Percentiles rank a stretch among this genome's conserved stretches.
Conservation (phyloP, 1,140 invertebrate species). For the Drosophila pruinosa region DNA sequence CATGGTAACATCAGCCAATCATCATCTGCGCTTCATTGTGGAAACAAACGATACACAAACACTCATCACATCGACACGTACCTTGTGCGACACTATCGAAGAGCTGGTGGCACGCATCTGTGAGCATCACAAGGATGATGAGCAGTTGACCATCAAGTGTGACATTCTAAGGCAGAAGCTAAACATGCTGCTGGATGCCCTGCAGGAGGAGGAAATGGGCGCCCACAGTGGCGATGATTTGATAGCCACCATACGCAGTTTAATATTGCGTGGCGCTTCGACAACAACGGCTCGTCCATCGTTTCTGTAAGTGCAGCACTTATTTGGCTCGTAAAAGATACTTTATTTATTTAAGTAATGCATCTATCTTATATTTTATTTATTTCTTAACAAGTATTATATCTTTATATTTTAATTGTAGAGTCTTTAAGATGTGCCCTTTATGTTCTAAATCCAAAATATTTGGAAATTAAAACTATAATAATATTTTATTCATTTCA, state of each 20-base stretch:
- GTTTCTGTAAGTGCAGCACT: constrained; percentile 55
- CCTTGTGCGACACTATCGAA: constrained; percentile 91
- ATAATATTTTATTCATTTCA: too few species aligned
- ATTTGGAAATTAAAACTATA: too few species aligned
- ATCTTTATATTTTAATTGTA: too few species aligned
- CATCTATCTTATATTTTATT: too few species aligned
- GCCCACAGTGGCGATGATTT: constrained; percentile 73
- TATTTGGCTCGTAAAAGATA: too few species aligned
- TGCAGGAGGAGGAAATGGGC: constrained; percentile 87
- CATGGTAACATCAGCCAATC: constrained; percentile 92
- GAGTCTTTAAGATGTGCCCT: too few species aligned
- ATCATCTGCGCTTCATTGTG: constrained; percentile 93
- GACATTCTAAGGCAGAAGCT: constrained; percentile 90
- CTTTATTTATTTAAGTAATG: too few species aligned
- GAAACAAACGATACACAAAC: constrained; percentile 92
- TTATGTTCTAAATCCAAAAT: too few species aligned
- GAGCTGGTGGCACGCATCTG: constrained; percentile 88
- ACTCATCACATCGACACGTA: constrained; percentile 90
- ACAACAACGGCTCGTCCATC: constrained; percentile 45
- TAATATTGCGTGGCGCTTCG: constrained; percentile 59
- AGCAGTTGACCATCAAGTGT: constrained; percentile 88
- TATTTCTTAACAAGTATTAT: too few species aligned
- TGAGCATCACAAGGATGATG: constrained; percentile 85
- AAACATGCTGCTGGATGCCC: constrained; percentile 88
- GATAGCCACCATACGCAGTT: constrained; percentile 69